Evolutionary conservation across 2,113 vertebrate species (phyloP).

Genomic region (Menura novaehollandiae): DNA sequence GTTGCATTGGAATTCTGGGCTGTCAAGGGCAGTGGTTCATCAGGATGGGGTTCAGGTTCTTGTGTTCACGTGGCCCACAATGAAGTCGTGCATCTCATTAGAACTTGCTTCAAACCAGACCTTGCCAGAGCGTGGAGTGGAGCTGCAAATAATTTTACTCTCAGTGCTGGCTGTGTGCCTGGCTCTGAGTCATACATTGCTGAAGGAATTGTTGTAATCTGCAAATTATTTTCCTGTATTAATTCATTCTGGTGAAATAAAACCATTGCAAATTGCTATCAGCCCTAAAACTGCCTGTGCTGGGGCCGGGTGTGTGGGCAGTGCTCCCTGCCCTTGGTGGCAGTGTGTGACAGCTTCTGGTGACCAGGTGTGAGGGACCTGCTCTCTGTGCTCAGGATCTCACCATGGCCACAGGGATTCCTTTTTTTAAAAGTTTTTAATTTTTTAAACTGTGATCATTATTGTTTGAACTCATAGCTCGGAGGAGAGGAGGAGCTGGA

Average conservation of each 20-base stretch:
- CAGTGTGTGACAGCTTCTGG: neutral
- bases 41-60: neutral
- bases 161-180: neutral
- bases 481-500: neutral
- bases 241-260: conserved; percentile 33
- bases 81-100: neutral
- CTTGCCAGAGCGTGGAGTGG: neutral
- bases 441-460: neutral
- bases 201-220: neutral
- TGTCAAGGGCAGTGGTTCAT: neutral
- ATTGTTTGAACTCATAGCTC: neutral
- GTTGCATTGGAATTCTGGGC: neutral
- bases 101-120: neutral
- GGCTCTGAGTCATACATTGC: neutral
- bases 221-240: conserved; percentile 18
- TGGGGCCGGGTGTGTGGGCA: neutral
- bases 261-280: neutral
- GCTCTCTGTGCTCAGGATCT: neutral
- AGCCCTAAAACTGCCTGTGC: neutral
- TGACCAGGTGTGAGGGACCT: neutral
- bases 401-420: rapidly evolving
- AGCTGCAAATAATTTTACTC: neutral
- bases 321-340: neutral
- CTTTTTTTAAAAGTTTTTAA: neutral
- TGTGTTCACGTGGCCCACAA: neutral